A percentile compares a stretch with the other conserved stretches of the same genome.
Evolutionary conservation across 2,888 invertebrate genomes (phyloP).

Genomic region (Cheilosia vulpina): DNA sequence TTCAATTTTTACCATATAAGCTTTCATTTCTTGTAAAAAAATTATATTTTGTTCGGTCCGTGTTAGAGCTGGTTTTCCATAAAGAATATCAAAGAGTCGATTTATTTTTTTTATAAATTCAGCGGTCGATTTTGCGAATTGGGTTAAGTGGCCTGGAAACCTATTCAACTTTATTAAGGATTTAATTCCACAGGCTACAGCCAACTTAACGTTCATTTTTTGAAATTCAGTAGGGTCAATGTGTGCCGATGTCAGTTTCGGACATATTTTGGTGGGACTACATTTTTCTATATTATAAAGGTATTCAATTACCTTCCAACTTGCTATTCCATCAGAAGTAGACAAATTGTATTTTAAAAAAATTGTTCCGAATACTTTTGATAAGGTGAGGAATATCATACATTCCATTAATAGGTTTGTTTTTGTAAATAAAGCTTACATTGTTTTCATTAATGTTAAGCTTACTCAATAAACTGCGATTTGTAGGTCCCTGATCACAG

Average conservation of each 20-base stretch:
- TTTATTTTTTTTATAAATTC: constrained; percentile 40
- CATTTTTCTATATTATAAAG: constrained; percentile 36
- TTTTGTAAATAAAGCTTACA: constrained; percentile 7
- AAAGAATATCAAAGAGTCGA: constrained; percentile 8
- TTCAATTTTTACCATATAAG: neutral
- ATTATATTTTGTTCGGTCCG: constrained; percentile 18
- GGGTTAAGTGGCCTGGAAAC: constrained; percentile 30
- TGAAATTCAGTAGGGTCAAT: constrained; percentile 62
- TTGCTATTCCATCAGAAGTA: too few relatives aligned
- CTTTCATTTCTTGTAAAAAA: neutral
- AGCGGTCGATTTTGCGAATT: constrained; percentile 12
- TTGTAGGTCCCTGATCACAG: constrained; percentile 12
- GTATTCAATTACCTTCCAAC: constrained; percentile 40
- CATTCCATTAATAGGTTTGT: constrained; percentile 18
- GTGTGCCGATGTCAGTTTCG: constrained; percentile 55
- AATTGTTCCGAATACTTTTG: too few relatives aligned
- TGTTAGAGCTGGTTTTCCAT: constrained; percentile 27
- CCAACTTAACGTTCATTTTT: constrained; percentile 68
- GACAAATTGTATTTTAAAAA: too few relatives aligned
- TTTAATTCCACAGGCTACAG: constrained; percentile 36
- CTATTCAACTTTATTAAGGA: constrained; percentile 20
- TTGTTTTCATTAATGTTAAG: neutral
- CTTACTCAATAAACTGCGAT: constrained; percentile 9
- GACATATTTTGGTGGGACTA: constrained; percentile 16
- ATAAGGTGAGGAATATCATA: constrained; percentile 13